These are phyloP conservation scores for Pseudachorutes palmiensis DNA, from an alignment of 1,140 invertebrate species.

Conservation along the genomic window DNA sequence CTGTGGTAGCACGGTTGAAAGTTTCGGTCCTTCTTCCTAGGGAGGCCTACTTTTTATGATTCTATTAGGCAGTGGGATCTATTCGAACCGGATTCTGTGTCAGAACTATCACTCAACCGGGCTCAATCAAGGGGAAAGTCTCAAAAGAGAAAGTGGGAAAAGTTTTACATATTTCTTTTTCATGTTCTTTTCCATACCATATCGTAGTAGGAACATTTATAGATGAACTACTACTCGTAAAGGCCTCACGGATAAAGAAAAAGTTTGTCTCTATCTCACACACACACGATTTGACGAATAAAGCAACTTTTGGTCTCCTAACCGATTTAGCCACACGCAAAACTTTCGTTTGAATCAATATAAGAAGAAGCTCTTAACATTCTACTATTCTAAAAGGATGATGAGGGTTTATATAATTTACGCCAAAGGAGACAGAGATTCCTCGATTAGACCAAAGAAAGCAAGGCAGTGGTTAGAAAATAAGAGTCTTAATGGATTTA, in stretches of 20 bases:
- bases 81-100: background rate
- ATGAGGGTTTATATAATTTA: background rate
- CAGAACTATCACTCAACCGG: background rate
- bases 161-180: constrained; percentile 8
- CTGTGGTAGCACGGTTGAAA: too few species aligned
- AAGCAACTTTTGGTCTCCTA: constrained; percentile 6
- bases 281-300: background rate
- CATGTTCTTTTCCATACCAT: background rate
- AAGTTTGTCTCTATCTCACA: background rate
- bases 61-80: background rate
- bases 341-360: background rate
- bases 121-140: constrained; percentile 3
- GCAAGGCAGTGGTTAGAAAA: background rate
- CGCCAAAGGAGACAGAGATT: background rate
- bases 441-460: background rate
- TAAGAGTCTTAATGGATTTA: background rate
- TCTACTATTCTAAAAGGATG: background rate
- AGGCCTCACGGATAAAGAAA: too few species aligned
- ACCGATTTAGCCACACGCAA: constrained; percentile 4
- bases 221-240: too few species aligned
- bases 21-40: too few species aligned
- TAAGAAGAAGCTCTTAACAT: background rate
- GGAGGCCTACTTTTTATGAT: background rate
- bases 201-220: too few species aligned
- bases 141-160: background rate